Conservation (phyloP, 2,888 invertebrate genomes). For the Matsumyia berberina region DNA sequence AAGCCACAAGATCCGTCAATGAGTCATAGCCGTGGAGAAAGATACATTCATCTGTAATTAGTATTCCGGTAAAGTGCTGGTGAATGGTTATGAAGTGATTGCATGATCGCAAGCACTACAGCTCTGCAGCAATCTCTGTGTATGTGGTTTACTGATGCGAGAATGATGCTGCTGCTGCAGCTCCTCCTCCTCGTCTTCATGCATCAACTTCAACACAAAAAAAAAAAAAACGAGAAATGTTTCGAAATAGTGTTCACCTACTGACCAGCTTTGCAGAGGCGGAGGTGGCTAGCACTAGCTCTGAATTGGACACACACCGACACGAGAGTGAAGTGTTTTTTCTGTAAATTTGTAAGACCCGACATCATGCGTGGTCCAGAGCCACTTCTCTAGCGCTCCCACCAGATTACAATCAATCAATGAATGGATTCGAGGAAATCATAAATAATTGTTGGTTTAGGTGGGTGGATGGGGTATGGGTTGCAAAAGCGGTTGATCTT, state of each 20-base stretch:
- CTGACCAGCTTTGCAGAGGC: constrained; percentile 49
- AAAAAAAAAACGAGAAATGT: constrained; percentile 3
- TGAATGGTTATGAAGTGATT: constrained; percentile 56
- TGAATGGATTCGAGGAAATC: constrained; percentile 42
- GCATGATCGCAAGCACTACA: constrained; percentile 55
- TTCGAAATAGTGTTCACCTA: constrained; percentile 59
- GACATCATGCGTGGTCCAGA: constrained; percentile 47
- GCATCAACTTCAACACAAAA: background rate
- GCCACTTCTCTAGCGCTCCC: constrained; percentile 10
- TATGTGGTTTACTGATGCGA: constrained; percentile 50
- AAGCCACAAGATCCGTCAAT: constrained; percentile 47
- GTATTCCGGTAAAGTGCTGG: constrained; percentile 60
- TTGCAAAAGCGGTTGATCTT: constrained; percentile 1
- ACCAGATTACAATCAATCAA: constrained; percentile 42
- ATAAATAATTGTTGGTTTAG: constrained; percentile 19
- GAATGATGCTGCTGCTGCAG: constrained; percentile 28
- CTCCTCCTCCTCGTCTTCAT: background rate
- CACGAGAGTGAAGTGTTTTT: constrained; percentile 25
- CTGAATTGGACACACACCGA: background rate
- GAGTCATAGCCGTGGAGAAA: constrained; percentile 41
- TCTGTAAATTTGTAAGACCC: constrained; percentile 11
- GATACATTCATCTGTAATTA: constrained; percentile 56
- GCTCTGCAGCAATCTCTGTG: constrained; percentile 27
- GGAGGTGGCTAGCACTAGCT: constrained; percentile 12
- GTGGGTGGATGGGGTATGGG: background rate